These are phyloP conservation scores for Mastomys natalensis DNA, from an alignment of 2,113 vertebrate genomes.

Conservation along the genomic window DNA sequence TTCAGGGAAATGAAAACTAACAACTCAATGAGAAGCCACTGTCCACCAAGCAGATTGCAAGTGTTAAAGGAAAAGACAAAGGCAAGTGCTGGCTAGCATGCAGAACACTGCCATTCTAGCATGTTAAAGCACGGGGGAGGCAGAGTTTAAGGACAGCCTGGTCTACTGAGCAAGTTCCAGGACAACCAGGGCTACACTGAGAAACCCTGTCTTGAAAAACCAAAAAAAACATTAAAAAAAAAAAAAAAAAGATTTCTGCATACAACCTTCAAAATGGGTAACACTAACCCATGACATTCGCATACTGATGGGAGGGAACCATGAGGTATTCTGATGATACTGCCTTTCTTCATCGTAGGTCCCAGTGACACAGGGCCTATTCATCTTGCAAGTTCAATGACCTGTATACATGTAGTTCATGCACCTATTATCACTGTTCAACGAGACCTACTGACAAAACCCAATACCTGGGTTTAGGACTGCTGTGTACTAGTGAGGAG, in stretches of 20 bases:
- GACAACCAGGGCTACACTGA: neutral
- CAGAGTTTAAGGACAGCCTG: neutral
- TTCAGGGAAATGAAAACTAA: constrained; percentile 33
- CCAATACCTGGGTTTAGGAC: neutral
- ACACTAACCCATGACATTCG: neutral
- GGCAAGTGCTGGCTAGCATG: neutral
- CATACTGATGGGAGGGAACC: neutral
- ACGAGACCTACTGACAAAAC: constrained; percentile 7
- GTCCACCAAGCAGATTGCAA: neutral
- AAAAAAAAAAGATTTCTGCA: constrained; percentile 43
- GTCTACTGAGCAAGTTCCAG: neutral
- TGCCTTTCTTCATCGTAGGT: neutral
- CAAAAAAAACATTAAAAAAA: too few relatives aligned
- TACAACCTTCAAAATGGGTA: constrained; percentile 42
- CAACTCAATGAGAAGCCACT: neutral
- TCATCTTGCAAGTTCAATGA: constrained; percentile 40
- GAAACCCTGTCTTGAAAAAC: neutral
- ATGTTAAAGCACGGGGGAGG: neutral
- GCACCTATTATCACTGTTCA: constrained; percentile 40
- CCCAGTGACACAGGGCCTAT: neutral
- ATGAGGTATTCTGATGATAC: neutral
- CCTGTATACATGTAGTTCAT: neutral
- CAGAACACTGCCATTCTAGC: neutral
- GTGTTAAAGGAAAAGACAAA: neutral
- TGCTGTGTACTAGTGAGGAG: neutral